These are phyloP conservation scores for Julus scandinavius DNA, from an alignment of 2,888 invertebrate genomes.

Conservation along the genomic window DNA sequence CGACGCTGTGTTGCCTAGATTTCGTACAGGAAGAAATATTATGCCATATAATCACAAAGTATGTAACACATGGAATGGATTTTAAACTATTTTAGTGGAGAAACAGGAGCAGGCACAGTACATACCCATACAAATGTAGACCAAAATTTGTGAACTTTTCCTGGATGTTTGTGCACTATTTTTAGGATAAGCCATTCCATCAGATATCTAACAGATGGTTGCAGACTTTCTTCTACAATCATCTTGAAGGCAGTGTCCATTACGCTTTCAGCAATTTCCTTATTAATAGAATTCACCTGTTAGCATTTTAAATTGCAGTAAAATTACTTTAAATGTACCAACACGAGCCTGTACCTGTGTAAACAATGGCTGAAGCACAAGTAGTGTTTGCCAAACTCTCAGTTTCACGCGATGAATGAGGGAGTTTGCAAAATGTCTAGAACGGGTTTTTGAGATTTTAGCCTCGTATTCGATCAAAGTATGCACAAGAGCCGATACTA, in stretches of 20 bases:
- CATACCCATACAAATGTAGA: background rate
- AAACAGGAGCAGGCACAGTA: too few species aligned
- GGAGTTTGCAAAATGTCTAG: constrained; percentile 54
- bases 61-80: background rate
- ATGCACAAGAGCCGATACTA: background rate
- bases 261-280: constrained; percentile 39
- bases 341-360: background rate
- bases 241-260: constrained; percentile 19
- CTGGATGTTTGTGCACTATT: constrained; percentile 42
- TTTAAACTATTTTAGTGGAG: background rate
- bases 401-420: constrained; percentile 53
- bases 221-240: constrained; percentile 53
- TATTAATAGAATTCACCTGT: background rate
- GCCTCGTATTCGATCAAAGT: constrained; percentile 46
- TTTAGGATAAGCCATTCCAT: constrained; percentile 54
- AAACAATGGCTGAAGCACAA: constrained; percentile 45
- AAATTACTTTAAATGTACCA: background rate
- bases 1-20: background rate
- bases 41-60: background rate
- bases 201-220: constrained; percentile 54
- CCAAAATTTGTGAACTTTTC: background rate
- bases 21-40: background rate
- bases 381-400: constrained; percentile 52
- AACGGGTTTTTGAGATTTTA: constrained; percentile 5
- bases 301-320: background rate